Evolutionary conservation across 2,113 vertebrate species (phyloP).

Genomic region (Okapia johnstoni): DNA sequence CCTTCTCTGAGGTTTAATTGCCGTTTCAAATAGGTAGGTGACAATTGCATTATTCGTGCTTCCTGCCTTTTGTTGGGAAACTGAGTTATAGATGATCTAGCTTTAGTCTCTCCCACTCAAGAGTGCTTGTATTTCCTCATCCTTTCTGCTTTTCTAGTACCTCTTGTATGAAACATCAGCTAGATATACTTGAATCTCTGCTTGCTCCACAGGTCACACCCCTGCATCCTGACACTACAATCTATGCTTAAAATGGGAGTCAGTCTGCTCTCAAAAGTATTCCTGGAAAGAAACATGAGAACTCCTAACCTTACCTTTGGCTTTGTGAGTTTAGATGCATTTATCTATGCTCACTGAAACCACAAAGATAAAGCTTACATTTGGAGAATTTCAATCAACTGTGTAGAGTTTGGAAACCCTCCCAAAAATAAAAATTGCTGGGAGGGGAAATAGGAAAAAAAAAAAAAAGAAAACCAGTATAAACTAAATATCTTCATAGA

Average conservation of each 20-base stretch:
- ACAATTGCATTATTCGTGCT: neutral
- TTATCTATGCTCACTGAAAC: neutral
- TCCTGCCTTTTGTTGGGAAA: neutral
- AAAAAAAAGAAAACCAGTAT: neutral
- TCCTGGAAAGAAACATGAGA: neutral
- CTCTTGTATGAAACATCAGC: neutral
- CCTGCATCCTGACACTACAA: neutral
- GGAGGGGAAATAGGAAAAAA: neutral
- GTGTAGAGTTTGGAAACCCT: neutral
- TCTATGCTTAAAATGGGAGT: neutral
- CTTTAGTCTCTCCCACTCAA: neutral
- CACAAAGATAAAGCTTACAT: neutral
- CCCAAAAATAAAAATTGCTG: accelerated
- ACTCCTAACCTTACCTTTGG: neutral
- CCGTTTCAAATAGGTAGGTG: neutral
- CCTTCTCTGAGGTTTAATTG: neutral
- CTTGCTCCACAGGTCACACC: neutral
- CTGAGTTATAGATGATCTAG: neutral
- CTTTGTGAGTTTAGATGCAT: neutral
- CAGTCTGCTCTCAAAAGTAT: neutral
- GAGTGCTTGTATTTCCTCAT: neutral
- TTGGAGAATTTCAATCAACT: neutral
- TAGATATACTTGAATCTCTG: neutral
- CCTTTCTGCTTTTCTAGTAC: neutral
- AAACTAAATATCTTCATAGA: neutral